Conservation (phyloP, 2,113 vertebrate species). For the Bubo blakistoni region DNA sequence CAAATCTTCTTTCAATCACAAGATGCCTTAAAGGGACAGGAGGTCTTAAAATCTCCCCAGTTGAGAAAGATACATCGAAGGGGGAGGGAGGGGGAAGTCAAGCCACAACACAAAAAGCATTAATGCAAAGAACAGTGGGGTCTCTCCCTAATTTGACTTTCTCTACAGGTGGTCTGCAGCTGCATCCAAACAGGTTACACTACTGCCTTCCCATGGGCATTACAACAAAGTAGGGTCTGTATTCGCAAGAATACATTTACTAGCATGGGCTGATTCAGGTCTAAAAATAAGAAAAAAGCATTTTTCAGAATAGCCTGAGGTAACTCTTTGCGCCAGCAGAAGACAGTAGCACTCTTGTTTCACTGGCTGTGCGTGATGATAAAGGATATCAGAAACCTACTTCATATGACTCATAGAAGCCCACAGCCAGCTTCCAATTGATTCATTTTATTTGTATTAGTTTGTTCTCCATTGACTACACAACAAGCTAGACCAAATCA, state of each 20-base stretch:
- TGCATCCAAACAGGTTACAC: conserved; percentile 89
- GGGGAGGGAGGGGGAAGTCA: conserved; percentile 74
- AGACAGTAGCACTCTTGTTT: conserved; percentile 95
- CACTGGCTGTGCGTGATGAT: conserved; percentile 77
- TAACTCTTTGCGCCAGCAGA: conserved; percentile 77
- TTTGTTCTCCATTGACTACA: conserved; percentile 54
- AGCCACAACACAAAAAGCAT: conserved; percentile 83
- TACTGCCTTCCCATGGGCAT: conserved; percentile 74
- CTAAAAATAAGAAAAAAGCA: conserved; percentile 86
- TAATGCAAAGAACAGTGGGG: conserved; percentile 88
- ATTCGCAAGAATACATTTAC: conserved; percentile 82
- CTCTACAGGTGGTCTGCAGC: conserved; percentile 95
- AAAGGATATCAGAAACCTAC: conserved; percentile 87
- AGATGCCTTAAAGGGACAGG: conserved; percentile 79
- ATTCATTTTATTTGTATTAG: conserved; percentile 82
- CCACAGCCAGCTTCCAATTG: conserved; percentile 80
- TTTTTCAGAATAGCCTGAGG: conserved; percentile 87
- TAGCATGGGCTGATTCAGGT: conserved; percentile 80
- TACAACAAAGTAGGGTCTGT: conserved; percentile 80
- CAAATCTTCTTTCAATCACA: conserved; percentile 74
- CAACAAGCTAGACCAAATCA: conserved; percentile 68
- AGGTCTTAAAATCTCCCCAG: conserved; percentile 74
- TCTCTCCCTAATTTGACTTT: conserved; percentile 93
- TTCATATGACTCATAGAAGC: conserved; percentile 87
- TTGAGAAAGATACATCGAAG: conserved; percentile 72